phyloP scores from a whole-genome alignment of 2,113 vertebrate genomes.

The Perccottus glenii region DNA sequence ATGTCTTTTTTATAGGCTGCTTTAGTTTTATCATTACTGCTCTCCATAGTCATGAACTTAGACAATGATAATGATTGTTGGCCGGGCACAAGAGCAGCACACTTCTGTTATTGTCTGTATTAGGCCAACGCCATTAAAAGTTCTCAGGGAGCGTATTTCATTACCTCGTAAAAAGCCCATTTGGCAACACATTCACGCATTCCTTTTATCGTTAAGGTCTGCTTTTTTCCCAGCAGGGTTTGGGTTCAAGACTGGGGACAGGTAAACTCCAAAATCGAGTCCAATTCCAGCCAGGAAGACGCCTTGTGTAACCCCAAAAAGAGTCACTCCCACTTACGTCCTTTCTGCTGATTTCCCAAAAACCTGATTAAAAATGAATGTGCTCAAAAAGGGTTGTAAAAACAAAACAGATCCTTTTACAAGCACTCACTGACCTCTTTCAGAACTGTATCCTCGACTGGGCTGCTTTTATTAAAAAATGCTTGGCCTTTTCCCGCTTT shows the following conservation, averaged over 20 bases:
- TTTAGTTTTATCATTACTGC: slow-evolving; percentile 39
- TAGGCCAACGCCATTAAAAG: slow-evolving; percentile 50
- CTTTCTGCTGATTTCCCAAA: slow-evolving; percentile 36
- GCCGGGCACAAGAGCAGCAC: slow-evolving; percentile 36
- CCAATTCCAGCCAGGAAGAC: slow-evolving; percentile 38
- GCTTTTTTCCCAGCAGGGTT: slow-evolving; percentile 58
- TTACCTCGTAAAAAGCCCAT: slow-evolving; percentile 67
- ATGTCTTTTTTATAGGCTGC: slow-evolving; percentile 55
- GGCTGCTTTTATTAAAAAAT: slow-evolving; percentile 37
- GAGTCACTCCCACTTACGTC: slow-evolving; percentile 9
- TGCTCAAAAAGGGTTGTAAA: slow-evolving; percentile 51
- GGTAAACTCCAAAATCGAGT: slow-evolving; percentile 44
- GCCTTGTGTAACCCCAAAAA: slow-evolving; percentile 18
- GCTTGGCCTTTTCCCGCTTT: neutral
- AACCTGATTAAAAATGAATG: slow-evolving; percentile 65
- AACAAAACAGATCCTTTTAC: slow-evolving; percentile 57
- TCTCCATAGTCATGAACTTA: slow-evolving; percentile 17
- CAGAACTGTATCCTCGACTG: slow-evolving; percentile 21
- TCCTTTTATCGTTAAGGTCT: slow-evolving; percentile 41
- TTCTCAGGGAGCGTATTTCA: slow-evolving; percentile 52
- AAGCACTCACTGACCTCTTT: slow-evolving; percentile 41
- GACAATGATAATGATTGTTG: slow-evolving; percentile 34
- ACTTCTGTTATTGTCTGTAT: slow-evolving; percentile 54
- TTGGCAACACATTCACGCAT: slow-evolving; percentile 47
- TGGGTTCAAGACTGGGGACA: slow-evolving; percentile 41